These are phyloP conservation scores for Bombus ignitus DNA, from an alignment of 1,140 invertebrate genomes.

Conservation along the genomic window DNA sequence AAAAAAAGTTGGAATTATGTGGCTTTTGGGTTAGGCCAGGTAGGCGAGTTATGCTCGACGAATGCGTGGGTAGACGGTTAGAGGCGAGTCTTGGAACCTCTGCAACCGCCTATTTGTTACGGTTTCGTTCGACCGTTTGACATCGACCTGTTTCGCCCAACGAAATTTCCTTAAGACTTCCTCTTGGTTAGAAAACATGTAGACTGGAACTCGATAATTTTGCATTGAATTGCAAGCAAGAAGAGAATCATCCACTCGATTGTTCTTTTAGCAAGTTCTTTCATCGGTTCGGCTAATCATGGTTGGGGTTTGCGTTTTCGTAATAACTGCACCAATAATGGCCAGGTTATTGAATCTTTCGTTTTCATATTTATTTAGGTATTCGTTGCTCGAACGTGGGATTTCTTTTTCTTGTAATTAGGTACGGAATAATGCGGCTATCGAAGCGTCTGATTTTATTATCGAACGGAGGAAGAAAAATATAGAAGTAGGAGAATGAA, in stretches of 20 bases:
- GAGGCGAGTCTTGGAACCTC: too few relatives aligned
- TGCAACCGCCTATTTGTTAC: conserved; percentile 7
- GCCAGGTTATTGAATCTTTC: too few relatives aligned
- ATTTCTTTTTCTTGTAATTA: background rate
- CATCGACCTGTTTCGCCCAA: background rate
- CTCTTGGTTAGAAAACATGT: background rate
- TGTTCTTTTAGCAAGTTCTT: too few relatives aligned
- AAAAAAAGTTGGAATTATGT: conserved; percentile 34
- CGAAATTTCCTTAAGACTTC: background rate
- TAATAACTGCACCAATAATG: too few relatives aligned
- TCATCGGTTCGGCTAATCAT: background rate
- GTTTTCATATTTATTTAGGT: background rate
- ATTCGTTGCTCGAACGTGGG: background rate
- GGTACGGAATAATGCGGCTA: background rate
- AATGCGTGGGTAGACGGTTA: conserved; percentile 28
- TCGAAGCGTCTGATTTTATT: background rate
- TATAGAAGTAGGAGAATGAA: too few relatives aligned
- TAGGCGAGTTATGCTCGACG: conserved; percentile 32
- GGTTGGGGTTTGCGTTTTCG: too few relatives aligned
- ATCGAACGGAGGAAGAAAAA: background rate
- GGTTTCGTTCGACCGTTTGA: conserved; percentile 14
- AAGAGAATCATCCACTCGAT: too few relatives aligned
- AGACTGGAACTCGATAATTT: background rate
- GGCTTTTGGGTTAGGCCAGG: conserved; percentile 42
- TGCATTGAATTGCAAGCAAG: background rate